phyloP scores from a whole-genome alignment of 2,113 vertebrate genomes.

The Crotalus helleri region DNA sequence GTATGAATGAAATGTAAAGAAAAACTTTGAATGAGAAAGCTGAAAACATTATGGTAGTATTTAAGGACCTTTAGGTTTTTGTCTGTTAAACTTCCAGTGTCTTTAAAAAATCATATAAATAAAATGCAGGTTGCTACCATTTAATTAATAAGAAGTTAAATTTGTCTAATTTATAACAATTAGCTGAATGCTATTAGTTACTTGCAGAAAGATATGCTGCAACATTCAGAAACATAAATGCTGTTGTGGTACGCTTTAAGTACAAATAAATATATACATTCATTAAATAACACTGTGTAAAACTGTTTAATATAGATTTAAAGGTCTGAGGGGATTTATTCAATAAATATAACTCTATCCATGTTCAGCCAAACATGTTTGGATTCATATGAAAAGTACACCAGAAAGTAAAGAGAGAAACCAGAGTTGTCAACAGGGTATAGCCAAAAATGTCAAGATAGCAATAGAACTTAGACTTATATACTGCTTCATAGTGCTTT shows the following conservation, averaged over 20 bases:
- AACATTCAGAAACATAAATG: background rate
- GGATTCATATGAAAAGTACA: background rate
- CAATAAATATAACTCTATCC: background rate
- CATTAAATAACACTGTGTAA: background rate
- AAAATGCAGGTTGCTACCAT: background rate
- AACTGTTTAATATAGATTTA: background rate
- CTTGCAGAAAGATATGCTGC: background rate
- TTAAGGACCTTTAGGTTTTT: constrained; percentile 47
- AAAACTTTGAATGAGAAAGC: constrained; percentile 52
- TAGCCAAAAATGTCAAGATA: background rate
- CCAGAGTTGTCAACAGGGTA: background rate
- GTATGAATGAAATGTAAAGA: constrained; percentile 60
- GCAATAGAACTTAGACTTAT: background rate
- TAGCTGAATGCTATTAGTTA: background rate
- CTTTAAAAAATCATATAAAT: constrained; percentile 28
- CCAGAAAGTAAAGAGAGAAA: background rate
- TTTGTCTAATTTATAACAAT: background rate
- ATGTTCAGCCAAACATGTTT: background rate
- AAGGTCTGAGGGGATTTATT: background rate
- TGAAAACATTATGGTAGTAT: constrained; percentile 37
- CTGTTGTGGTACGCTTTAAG: background rate
- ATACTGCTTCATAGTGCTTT: background rate
- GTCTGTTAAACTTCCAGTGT: constrained; percentile 42
- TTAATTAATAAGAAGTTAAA: background rate
- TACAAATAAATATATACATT: background rate